phyloP scores from a whole-genome alignment of 2,797 vertebrate species.

The Bovichtus variegatus region DNA sequence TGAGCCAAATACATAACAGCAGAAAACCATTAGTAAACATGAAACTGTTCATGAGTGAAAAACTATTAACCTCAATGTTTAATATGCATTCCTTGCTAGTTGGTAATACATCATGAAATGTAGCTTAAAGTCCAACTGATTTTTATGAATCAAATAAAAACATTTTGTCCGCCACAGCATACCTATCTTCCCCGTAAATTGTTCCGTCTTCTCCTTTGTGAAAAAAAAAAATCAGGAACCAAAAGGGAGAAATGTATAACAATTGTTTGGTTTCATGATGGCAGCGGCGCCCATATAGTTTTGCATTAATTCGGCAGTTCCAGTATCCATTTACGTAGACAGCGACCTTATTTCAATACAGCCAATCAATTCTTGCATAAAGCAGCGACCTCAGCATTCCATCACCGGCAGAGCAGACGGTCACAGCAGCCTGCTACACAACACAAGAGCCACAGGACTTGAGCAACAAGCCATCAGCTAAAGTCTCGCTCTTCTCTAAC shows the following conservation, averaged over 20 bases:
- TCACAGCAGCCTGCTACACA: neutral
- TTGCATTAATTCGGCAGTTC: neutral
- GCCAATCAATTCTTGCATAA: neutral
- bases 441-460: neutral
- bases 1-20: conserved; percentile 48
- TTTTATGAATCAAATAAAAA: neutral
- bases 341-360: neutral
- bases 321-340: neutral
- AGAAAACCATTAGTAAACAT: conserved; percentile 48
- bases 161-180: neutral
- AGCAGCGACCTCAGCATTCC: neutral
- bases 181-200: neutral
- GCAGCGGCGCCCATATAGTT: neutral
- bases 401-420: neutral
- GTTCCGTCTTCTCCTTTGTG: neutral
- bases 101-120: neutral
- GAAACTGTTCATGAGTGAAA: conserved; percentile 9
- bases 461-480: neutral
- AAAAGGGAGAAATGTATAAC: neutral
- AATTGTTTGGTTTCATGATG: neutral
- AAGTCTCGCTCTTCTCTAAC: neutral
- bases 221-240: neutral
- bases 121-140: conserved; percentile 23
- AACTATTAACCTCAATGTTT: neutral
- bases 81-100: neutral